Evolutionary conservation across 1,140 invertebrate genomes (phyloP).

Genomic region (Neodiprion lecontei): DNA sequence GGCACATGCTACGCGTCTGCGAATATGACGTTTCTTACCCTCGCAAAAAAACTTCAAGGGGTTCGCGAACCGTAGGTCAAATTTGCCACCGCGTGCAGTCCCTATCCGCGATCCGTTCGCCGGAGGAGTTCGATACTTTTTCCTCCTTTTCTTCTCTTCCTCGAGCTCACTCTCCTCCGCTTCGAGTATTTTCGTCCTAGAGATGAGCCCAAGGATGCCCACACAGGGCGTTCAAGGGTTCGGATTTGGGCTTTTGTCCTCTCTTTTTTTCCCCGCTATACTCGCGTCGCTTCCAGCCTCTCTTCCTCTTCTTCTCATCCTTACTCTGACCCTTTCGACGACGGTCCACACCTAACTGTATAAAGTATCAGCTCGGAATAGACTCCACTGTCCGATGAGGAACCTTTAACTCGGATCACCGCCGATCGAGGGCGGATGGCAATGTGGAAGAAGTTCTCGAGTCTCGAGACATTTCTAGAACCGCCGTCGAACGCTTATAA

Average conservation of each 20-base stretch:
- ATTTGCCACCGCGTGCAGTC: too few relatives aligned
- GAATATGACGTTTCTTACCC: too few relatives aligned
- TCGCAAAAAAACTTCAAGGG: too few relatives aligned
- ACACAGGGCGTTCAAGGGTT: slow-evolving; percentile 1
- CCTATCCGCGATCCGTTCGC: too few relatives aligned
- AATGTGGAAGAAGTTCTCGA: too few relatives aligned
- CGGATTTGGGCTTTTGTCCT: not conserved
- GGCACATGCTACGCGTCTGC: too few relatives aligned
- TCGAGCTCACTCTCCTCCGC: not conserved
- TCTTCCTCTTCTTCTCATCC: slow-evolving; percentile 1
- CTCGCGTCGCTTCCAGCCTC: not conserved
- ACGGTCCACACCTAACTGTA: not conserved
- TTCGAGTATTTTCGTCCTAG: not conserved
- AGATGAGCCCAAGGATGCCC: not conserved
- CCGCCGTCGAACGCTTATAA: too few relatives aligned
- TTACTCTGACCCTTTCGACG: not conserved
- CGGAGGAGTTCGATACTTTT: too few relatives aligned
- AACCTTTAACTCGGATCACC: too few relatives aligned
- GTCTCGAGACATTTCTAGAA: too few relatives aligned
- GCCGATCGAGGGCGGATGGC: too few relatives aligned
- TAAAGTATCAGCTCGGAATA: not conserved
- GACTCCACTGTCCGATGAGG: not conserved
- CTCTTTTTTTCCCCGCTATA: not conserved
- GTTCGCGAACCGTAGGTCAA: too few relatives aligned
- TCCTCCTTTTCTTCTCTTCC: not conserved